These are phyloP conservation scores for Carcinoscorpius rotundicauda DNA, from an alignment of 1,140 invertebrate genomes.

Conservation along the genomic window DNA sequence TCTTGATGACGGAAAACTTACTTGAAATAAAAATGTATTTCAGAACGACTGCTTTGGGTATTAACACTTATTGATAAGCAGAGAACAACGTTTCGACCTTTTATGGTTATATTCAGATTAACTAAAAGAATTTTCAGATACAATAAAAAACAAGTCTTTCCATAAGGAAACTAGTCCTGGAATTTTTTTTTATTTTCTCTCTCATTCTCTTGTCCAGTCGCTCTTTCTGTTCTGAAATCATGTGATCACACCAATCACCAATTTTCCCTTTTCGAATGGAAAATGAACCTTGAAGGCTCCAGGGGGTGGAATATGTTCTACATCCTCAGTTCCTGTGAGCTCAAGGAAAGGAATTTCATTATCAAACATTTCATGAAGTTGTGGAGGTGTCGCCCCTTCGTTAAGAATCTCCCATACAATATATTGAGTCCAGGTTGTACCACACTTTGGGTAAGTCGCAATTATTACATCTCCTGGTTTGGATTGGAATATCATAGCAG, in stretches of 20 bases:
- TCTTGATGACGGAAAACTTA: no score
- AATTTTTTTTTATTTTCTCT: conserved; percentile 8
- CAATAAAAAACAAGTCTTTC: no score
- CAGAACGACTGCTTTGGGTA: no score
- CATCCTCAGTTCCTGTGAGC: neutral
- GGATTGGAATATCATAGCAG: conserved; percentile 13
- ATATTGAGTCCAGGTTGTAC: no score
- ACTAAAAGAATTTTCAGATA: no score
- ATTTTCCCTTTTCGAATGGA: conserved; percentile 8
- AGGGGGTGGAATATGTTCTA: neutral
- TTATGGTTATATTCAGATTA: no score
- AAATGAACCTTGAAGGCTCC: conserved; percentile 8
- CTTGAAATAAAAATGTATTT: no score
- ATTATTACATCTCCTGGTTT: conserved; percentile 19
- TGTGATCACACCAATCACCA: conserved; percentile 2
- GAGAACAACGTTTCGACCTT: no score
- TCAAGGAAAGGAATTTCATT: conserved; percentile 8
- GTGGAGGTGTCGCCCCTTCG: neutral
- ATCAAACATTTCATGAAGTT: neutral
- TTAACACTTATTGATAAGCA: no score
- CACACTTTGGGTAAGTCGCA: conserved; percentile 3
- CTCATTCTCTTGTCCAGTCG: neutral
- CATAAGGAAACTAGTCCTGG: no score
- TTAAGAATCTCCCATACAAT: conserved; percentile 11
- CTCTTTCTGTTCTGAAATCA: conserved; percentile 3